Conservation (phyloP, 2,797 vertebrate species). For the Cygnus olor region DNA sequence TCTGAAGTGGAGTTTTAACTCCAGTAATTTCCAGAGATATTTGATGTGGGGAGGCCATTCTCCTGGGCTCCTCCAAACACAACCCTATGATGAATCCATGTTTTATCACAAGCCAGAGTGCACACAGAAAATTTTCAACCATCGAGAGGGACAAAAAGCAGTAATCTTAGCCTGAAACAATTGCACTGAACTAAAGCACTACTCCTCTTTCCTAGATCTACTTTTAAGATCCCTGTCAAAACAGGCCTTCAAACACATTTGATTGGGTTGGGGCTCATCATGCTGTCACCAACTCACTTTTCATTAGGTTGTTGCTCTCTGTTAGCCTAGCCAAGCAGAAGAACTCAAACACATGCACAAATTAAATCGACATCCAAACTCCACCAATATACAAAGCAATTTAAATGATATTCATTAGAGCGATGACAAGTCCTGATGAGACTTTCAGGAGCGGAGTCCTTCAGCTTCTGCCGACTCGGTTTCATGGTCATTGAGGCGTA, state of each 20-base stretch:
- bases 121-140: constrained; percentile 16
- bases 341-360: constrained; percentile 99
- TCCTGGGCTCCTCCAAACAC: background rate
- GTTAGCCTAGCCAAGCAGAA: constrained; percentile 97
- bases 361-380: constrained; percentile 99
- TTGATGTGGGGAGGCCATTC: background rate
- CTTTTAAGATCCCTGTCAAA: constrained; percentile 87
- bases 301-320: constrained; percentile 97
- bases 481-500: constrained; percentile 87
- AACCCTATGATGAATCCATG: background rate
- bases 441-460: constrained; percentile 91
- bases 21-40: background rate
- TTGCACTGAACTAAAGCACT: constrained; percentile 67
- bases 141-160: background rate
- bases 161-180: constrained; percentile 74
- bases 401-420: constrained; percentile 99
- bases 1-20: background rate
- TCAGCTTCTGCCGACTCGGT: constrained; percentile 90
- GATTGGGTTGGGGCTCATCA: constrained; percentile 93
- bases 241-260: constrained; percentile 90
- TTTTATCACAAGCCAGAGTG: constrained; percentile 11
- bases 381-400: constrained; percentile 99
- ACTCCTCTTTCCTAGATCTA: constrained; percentile 79
- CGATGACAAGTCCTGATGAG: constrained; percentile 99
- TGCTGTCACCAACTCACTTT: constrained; percentile 94